Evolutionary conservation across 2,113 vertebrate genomes (phyloP).

Genomic region (Pelecanus crispus): DNA sequence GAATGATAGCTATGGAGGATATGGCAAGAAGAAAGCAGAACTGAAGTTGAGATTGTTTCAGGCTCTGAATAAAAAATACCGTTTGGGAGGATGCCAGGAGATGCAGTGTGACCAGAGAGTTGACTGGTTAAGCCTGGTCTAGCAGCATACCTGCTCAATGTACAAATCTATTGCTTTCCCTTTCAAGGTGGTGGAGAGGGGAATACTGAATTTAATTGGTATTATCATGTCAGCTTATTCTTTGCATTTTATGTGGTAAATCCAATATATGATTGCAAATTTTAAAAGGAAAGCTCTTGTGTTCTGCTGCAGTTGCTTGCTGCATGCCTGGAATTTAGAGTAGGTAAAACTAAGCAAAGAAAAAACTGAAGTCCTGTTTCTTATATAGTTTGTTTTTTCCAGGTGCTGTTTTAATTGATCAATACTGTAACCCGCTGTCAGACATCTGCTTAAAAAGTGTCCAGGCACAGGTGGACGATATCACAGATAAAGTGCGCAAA

Average conservation of each 20-base stretch:
- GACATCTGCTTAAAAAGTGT: slow-evolving; percentile 84
- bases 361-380: slow-evolving; percentile 23
- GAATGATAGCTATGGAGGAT: background rate
- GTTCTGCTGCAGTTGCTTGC: background rate
- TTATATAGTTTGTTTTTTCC: slow-evolving; percentile 16
- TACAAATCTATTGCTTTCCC: background rate
- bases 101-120: background rate
- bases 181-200: background rate
- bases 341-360: background rate
- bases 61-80: background rate
- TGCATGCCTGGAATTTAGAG: background rate
- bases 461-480: slow-evolving; percentile 84
- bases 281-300: background rate
- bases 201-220: background rate
- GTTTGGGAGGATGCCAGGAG: background rate
- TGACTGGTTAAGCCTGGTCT: background rate
- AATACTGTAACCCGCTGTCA: slow-evolving; percentile 93
- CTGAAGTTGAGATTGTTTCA: background rate
- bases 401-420: slow-evolving; percentile 94
- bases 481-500: slow-evolving; percentile 87
- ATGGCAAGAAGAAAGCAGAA: background rate
- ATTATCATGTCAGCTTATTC: background rate
- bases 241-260: background rate
- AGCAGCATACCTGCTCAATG: background rate
- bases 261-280: background rate